Base-by-base conservation (phyloP, 2,888 invertebrate genomes). In the Biston stratarius region DNA sequence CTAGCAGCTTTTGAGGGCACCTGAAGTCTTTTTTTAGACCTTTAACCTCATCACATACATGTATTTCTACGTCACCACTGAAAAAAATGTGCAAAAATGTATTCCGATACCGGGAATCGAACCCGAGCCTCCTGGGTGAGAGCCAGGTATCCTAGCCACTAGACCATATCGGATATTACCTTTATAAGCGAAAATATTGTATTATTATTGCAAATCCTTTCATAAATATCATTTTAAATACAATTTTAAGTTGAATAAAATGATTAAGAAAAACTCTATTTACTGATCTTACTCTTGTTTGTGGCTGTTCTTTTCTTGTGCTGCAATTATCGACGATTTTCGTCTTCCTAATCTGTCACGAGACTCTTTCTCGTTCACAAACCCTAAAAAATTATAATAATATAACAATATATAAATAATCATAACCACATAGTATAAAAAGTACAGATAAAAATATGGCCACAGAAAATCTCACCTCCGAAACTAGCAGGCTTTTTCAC, bases 21-120 rank as follows among this genome's bases (percentile, higher is more conserved):
- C 96, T 95, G 85, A 99, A 99, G 85, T 98, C 98, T 81, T 97
- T 97, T 74, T 97, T 98, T 65, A 97, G 92, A 61, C 97, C 97
- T 87, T 98, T 98, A 0, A 97, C 96, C 91, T 99, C 99, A 83
- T 99, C 99, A 80, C 98, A 98, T 0, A 99, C 99, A 84, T 99
- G 98, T 74, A 99, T 99, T 83, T 98, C 97, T 14, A 99, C 97
- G 81, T 98, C 98, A 2, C 95, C 95, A 33, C 96, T 97, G 75
- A 42, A 85, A 86, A 76, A 55, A 57, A 38, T 38, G 55, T 24
- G 55, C 40, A 66, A 77, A 74, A 79, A 75, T 66, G 49, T 56
- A 64, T 94, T 94, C 94, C 94, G 92, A 91, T 94, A 94, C 94
- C 94, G 94, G 94, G 94, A 94, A 94, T 94, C 94, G 94, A 94